Evolutionary conservation across 2,797 vertebrate species (phyloP).

Genomic region (Urocyon cinereoargenteus): DNA sequence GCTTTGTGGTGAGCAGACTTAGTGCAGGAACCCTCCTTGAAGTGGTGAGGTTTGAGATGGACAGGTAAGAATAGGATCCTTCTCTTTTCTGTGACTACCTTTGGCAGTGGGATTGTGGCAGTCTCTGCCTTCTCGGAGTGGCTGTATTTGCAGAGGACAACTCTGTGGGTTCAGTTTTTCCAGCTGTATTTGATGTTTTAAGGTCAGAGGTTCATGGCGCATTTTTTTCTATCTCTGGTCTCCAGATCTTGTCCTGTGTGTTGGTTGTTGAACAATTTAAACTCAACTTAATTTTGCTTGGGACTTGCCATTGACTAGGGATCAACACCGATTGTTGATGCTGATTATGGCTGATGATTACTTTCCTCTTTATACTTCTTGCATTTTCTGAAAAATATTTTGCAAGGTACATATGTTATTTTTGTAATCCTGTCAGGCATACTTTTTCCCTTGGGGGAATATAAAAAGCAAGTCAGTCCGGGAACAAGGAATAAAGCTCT

Average conservation of each 20-base stretch:
- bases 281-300: neutral
- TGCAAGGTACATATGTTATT: neutral
- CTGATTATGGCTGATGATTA: neutral
- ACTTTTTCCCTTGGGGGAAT: neutral
- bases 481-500: neutral
- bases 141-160: neutral
- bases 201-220: neutral
- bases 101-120: neutral
- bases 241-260: neutral
- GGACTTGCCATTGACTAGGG: neutral
- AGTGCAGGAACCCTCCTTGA: neutral
- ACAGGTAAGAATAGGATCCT: neutral
- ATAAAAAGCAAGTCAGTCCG: neutral
- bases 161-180: neutral
- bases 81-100: neutral
- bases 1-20: neutral
- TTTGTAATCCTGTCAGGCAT: neutral
- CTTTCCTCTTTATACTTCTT: neutral
- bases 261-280: neutral
- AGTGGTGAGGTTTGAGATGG: neutral
- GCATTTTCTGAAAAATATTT: conserved; percentile 25
- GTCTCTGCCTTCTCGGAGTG: neutral
- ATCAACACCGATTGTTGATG: neutral
- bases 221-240: neutral
- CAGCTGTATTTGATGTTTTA: neutral